Evolutionary conservation across 2,113 vertebrate species (phyloP), one percentile per base, ranked within the genome.

Genomic region (Dromas ardeola): DNA sequence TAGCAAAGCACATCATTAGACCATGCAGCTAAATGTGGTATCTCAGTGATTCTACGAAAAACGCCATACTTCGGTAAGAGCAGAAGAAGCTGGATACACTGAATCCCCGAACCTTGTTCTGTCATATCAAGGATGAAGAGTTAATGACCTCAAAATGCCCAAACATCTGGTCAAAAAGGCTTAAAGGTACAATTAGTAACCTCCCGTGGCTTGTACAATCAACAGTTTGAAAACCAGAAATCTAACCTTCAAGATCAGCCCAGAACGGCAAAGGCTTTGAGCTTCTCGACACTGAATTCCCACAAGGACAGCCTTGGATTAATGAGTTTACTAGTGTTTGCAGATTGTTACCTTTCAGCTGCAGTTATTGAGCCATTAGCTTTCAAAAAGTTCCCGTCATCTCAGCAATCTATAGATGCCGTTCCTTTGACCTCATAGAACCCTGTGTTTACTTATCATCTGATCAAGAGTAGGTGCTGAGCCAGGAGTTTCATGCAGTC

Each of bases 1-100:
- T 4, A 21, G 1, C 0, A 0, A 66, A 25, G 27, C 13, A 10
- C 13, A 10, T 49, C 52, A 27, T 40, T 18, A 72, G 42, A 52
- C 9, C 36, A 21, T 30, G 36, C 17, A 67, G 55, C 32, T 67
- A 30, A 65, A 50, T 27, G 19, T 36, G 58, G 36, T 70, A 29
- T 15, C 25, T 45, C 30, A 69, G 43, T 30, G 43, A 45, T 52
- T 40, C 58, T 20, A 32, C 11, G 42, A 34, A 80, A 7, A 18
- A 32, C 4, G 7, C 13, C 34, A 22, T 36, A 10, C 25, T 42
- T 56, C 21, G 12, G 27, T 32, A 59, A 56, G 21, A 62, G 53
- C 40, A 61, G 34, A 5, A 10, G n/a, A 53, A 58, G 4, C 18
- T 36, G 34, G 47, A 30, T 40, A 8, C 5, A 0, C 42, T 5